These are phyloP conservation scores for Microchrysa polita DNA, from an alignment of 2,888 invertebrate species.

Conservation along the genomic window DNA sequence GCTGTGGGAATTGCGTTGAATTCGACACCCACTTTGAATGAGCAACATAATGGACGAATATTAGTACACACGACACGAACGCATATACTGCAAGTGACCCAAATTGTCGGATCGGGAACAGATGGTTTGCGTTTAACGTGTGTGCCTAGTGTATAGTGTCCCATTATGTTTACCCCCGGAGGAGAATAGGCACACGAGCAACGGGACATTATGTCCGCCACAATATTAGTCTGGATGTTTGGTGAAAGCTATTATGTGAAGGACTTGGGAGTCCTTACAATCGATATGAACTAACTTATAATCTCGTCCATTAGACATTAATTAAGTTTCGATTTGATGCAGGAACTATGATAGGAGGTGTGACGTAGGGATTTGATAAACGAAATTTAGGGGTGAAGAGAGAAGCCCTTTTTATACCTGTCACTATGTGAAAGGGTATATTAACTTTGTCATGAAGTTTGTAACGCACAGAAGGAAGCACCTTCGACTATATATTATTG, in stretches of 20 bases:
- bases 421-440: too few relatives aligned
- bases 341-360: background rate
- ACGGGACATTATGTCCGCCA: background rate
- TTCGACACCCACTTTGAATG: too few relatives aligned
- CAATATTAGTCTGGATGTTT: background rate
- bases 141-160: background rate
- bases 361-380: too few relatives aligned
- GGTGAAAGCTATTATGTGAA: background rate
- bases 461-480: too few relatives aligned
- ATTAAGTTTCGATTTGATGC: conserved; percentile 25
- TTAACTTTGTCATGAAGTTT: too few relatives aligned
- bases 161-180: background rate
- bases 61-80: background rate
- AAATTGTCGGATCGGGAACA: conserved; percentile 9
- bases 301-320: conserved; percentile 9
- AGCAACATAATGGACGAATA: background rate
- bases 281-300: conserved; percentile 11
- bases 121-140: background rate
- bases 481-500: too few relatives aligned
- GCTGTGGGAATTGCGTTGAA: background rate
- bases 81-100: conserved; percentile 18
- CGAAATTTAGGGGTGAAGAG: background rate
- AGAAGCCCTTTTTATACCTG: too few relatives aligned
- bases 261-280: background rate
- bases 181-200: background rate